These are phyloP conservation scores for Sebastolobus alascanus DNA, from an alignment of 2,797 vertebrate species.

Conservation along the genomic window DNA sequence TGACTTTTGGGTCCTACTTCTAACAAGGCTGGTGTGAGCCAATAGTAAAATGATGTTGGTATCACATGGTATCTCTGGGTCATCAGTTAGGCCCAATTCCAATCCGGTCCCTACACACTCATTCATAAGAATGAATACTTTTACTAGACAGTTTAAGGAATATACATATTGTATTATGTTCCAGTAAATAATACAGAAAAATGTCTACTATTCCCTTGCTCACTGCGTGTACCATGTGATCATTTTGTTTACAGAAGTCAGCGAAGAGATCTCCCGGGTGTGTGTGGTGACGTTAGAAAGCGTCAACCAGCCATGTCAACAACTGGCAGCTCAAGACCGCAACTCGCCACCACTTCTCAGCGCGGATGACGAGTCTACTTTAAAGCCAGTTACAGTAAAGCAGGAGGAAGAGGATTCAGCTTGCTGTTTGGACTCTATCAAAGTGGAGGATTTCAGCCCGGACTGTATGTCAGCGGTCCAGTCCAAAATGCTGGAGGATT, in stretches of 20 bases:
- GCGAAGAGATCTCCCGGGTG: background rate
- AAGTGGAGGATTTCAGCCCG: conserved; percentile 65
- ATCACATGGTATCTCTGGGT: too few species aligned
- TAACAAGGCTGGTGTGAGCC: too few species aligned
- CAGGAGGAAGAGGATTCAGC: conserved; percentile 51
- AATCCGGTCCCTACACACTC: too few species aligned
- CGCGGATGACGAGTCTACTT: background rate
- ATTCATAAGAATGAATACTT: background rate
- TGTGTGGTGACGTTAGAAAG: conserved; percentile 50
- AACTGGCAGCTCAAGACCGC: background rate
- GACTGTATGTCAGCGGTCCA: conserved; percentile 70
- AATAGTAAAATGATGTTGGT: too few species aligned
- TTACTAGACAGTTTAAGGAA: background rate
- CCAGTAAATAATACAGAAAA: background rate
- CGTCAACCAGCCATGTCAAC: background rate
- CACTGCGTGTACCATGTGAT: background rate
- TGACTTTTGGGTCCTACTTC: too few species aligned
- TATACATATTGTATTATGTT: background rate
- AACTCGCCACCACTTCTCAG: background rate
- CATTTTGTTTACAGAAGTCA: conserved; percentile 43
- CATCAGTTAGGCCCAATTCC: too few species aligned
- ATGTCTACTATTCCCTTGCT: background rate
- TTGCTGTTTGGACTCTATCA: conserved; percentile 50
- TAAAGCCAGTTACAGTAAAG: conserved; percentile 66
- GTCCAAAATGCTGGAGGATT: conserved; percentile 76